Evolutionary conservation across 2,113 vertebrate genomes (phyloP).

Genomic region (Nestor notabilis): DNA sequence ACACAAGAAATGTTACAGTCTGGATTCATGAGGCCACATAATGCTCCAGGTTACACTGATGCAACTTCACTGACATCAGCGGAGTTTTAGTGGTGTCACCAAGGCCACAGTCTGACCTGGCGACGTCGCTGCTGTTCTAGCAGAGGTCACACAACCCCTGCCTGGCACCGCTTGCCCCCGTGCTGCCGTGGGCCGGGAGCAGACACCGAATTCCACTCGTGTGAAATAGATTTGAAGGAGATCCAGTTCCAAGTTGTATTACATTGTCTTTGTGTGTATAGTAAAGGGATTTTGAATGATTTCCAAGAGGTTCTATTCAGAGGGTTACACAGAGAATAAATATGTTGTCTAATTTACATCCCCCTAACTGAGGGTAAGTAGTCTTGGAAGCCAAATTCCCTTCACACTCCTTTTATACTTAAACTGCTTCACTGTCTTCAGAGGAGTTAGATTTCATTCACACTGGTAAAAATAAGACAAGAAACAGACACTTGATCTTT

Average conservation of each 20-base stretch:
- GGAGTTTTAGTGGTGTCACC: neutral
- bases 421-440: neutral
- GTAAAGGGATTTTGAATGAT: neutral
- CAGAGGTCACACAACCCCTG: neutral
- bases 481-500: constrained; percentile 22
- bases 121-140: neutral
- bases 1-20: neutral
- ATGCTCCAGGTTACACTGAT: neutral
- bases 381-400: neutral
- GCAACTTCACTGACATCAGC: neutral
- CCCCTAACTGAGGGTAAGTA: neutral
- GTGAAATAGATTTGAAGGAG: neutral
- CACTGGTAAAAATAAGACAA: neutral
- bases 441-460: constrained; percentile 17
- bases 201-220: neutral
- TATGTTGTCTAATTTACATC: neutral
- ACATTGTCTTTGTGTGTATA: neutral
- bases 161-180: neutral
- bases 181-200: neutral
- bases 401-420: neutral
- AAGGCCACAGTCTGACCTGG: neutral
- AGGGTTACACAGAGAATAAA: neutral
- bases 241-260: neutral
- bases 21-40: neutral
- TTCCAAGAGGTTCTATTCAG: neutral